Percentiles rank a stretch among this genome's conserved stretches.
Conservation (phyloP, 2,888 invertebrate species). For the Nephrotoma guestfalica region DNA sequence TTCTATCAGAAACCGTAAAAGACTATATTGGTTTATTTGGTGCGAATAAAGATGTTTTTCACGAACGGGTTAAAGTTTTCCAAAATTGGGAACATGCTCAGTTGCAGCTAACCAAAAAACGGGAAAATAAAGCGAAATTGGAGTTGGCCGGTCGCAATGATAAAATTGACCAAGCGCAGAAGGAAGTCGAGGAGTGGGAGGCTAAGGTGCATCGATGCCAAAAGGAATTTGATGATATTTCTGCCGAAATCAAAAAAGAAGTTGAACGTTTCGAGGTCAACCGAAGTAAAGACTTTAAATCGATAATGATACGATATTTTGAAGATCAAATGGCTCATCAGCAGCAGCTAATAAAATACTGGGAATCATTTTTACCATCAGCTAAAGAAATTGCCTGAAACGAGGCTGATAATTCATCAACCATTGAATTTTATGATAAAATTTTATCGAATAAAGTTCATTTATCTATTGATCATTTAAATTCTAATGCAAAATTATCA, state of each 20-base stretch:
- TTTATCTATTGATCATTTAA: background rate
- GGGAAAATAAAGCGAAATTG: slow-evolving; percentile 85
- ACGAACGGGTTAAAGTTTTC: slow-evolving; percentile 60
- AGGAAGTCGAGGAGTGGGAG: slow-evolving; percentile 94
- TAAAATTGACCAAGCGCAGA: slow-evolving; percentile 72
- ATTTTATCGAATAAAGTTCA: slow-evolving; percentile 2
- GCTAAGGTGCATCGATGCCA: slow-evolving; percentile 92
- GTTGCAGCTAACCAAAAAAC: slow-evolving; percentile 80
- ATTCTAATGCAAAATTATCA: slow-evolving; percentile 7
- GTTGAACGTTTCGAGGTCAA: slow-evolving; percentile 82
- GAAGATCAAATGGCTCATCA: slow-evolving; percentile 91
- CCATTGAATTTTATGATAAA: background rate
- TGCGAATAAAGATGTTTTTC: slow-evolving; percentile 70
- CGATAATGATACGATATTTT: slow-evolving; percentile 77
- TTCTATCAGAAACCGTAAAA: slow-evolving; percentile 86
- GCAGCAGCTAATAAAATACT: slow-evolving; percentile 82
- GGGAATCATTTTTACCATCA: slow-evolving; percentile 94
- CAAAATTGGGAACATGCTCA: slow-evolving; percentile 98
- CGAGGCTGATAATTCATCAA: background rate
- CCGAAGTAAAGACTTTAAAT: slow-evolving; percentile 79
- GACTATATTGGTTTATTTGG: slow-evolving; percentile 87
- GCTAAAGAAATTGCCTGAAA: slow-evolving; percentile 80
- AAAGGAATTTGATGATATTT: slow-evolving; percentile 91
- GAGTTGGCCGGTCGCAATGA: slow-evolving; percentile 83
- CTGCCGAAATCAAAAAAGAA: slow-evolving; percentile 85